phyloP scores from a whole-genome alignment of 2,888 invertebrate species.

The Harpagoxenus sublaevis region DNA sequence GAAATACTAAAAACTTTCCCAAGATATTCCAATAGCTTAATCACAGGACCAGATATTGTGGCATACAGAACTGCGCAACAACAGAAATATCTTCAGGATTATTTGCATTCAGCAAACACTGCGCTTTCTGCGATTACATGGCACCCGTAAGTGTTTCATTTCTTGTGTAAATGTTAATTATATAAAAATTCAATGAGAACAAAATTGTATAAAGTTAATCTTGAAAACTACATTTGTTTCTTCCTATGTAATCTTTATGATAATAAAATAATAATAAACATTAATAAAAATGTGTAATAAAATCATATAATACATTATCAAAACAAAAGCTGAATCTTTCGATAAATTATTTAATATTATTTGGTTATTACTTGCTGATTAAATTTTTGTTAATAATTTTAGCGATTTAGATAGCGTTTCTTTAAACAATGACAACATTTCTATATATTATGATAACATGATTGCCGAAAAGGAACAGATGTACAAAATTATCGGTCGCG shows the following conservation, averaged over 20 bases:
- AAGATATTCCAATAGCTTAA: conserved; percentile 81
- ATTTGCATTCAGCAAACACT: conserved; percentile 86
- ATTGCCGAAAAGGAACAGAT: conserved; percentile 76
- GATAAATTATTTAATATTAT: not conserved
- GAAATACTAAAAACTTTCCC: conserved; percentile 90
- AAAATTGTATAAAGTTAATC: not conserved
- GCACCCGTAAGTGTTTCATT: conserved; percentile 89
- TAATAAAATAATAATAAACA: not conserved
- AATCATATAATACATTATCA: not conserved
- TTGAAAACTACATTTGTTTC: not conserved
- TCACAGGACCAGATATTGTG: conserved; percentile 86
- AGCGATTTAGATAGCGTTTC: conserved; percentile 78
- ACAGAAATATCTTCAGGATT: conserved; percentile 84
- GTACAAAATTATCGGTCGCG: conserved; percentile 76
- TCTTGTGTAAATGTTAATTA: not conserved
- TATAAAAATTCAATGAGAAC: not conserved
- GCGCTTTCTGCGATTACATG: conserved; percentile 90
- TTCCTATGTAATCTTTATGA: not conserved
- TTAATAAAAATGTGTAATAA: not conserved
- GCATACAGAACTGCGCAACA: conserved; percentile 80
- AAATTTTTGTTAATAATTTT: conserved; percentile 32
- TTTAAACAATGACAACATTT: conserved; percentile 73
- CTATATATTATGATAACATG: conserved; percentile 78
- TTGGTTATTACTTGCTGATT: not conserved
- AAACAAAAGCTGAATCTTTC: not conserved